A percentile compares a stretch with the other conserved stretches of the same genome.
phyloP scores from a whole-genome alignment of 2,113 vertebrate genomes.

The Amblyopsis rosae region DNA sequence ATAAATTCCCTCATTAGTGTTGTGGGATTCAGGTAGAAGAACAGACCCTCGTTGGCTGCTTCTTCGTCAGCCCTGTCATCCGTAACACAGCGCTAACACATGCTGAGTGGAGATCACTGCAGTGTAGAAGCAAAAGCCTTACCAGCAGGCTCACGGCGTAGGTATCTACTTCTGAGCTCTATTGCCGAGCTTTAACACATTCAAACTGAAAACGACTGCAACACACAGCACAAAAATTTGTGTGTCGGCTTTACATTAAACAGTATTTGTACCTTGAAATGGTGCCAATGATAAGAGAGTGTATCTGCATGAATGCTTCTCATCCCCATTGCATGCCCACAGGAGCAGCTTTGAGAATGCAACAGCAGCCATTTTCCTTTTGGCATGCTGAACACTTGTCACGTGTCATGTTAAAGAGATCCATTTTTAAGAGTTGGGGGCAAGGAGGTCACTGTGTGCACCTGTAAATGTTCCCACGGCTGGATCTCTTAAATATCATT shows the following conservation, averaged over 20 bases:
- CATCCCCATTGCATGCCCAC: neutral
- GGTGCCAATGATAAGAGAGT: neutral
- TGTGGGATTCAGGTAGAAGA: slow-evolving; percentile 45
- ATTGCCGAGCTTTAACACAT: too few species aligned
- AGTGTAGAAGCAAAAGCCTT: slow-evolving; percentile 21
- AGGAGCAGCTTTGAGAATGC: slow-evolving; percentile 11
- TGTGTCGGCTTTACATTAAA: neutral
- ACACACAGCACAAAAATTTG: too few species aligned
- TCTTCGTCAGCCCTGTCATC: slow-evolving; percentile 33
- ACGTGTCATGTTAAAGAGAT: slow-evolving; percentile 20
- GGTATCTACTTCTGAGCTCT: too few species aligned
- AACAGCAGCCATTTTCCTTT: slow-evolving; percentile 15
- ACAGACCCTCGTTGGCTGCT: slow-evolving; percentile 12
- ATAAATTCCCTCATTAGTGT: slow-evolving; percentile 44
- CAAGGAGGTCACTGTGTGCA: neutral
- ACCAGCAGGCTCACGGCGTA: too few species aligned
- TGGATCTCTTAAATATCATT: too few species aligned
- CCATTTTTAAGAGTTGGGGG: slow-evolving; percentile 11
- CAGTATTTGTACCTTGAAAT: neutral
- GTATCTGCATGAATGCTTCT: neutral
- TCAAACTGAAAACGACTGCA: too few species aligned
- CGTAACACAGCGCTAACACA: slow-evolving; percentile 33
- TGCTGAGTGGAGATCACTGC: slow-evolving; percentile 34
- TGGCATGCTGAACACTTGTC: slow-evolving; percentile 1
- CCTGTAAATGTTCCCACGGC: too few species aligned